Percentiles rank a stretch among this genome's conserved stretches.
These are phyloP conservation scores for Ellobius talpinus DNA, from an alignment of 2,113 vertebrate species.

Conservation along the genomic window DNA sequence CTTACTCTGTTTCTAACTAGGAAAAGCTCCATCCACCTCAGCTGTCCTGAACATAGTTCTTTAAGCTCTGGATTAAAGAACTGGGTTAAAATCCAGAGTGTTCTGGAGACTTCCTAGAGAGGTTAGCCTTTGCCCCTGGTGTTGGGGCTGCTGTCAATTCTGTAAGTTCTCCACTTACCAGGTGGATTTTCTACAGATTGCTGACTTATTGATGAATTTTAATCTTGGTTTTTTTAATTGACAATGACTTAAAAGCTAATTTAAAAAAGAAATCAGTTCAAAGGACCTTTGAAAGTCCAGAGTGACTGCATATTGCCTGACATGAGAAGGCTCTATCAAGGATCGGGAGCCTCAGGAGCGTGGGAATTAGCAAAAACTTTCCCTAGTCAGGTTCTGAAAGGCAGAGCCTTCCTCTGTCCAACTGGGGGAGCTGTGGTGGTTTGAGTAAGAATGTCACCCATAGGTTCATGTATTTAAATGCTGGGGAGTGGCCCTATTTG, in stretches of 20 bases:
- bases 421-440: no score
- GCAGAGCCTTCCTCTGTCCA: not conserved
- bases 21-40: not conserved
- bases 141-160: not conserved
- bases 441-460: not conserved
- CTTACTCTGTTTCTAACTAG: not conserved
- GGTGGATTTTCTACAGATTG: constrained; percentile 16
- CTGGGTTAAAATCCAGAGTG: not conserved
- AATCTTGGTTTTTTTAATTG: constrained; percentile 6
- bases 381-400: not conserved
- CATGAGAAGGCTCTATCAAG: not conserved
- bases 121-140: not conserved
- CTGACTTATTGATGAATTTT: not conserved
- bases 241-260: constrained; percentile 25
- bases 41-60: not conserved
- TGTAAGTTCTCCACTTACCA: not conserved
- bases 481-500: not conserved
- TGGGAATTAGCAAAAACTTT: not conserved
- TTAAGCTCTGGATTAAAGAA: not conserved
- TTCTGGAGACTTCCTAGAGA: not conserved
- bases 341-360: not conserved
- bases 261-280: constrained; percentile 32
- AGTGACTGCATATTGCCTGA: not conserved
- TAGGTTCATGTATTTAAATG: not conserved
- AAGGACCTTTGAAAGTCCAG: not conserved